Percentiles rank a stretch among this genome's conserved stretches.
These are phyloP conservation scores for Notiomystis cincta DNA, from an alignment of 2,113 vertebrate genomes.

Conservation along the genomic window DNA sequence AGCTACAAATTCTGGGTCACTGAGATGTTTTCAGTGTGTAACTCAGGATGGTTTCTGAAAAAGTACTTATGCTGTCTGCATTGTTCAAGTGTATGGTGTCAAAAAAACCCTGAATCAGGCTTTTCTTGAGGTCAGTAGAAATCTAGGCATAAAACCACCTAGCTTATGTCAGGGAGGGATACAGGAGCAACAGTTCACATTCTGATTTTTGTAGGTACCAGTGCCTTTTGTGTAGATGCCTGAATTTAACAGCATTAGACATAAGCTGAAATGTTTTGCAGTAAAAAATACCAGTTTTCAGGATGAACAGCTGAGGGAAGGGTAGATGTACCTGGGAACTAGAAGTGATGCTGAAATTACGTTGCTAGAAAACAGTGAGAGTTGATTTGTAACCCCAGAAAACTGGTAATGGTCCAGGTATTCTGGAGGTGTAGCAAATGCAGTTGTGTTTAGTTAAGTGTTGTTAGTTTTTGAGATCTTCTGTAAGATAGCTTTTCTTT, in stretches of 20 bases:
- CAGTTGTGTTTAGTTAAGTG: neutral
- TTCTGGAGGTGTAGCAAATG: neutral
- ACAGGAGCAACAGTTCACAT: neutral
- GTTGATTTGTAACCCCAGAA: neutral
- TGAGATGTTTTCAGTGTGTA: neutral
- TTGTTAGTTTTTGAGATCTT: neutral
- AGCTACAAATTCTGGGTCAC: neutral
- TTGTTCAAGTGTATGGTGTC: neutral
- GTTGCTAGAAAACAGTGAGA: neutral
- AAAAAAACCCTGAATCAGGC: neutral
- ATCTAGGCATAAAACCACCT: neutral
- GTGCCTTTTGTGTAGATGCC: neutral
- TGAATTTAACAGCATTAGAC: neutral
- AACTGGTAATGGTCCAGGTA: neutral
- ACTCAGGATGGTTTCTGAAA: neutral
- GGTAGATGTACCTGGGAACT: neutral
- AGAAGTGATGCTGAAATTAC: neutral
- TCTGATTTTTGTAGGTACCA: neutral
- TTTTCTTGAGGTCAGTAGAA: neutral
- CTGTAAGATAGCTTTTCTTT: neutral
- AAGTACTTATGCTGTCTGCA: rapidly evolving
- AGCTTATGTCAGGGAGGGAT: neutral
- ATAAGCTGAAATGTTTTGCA: neutral
- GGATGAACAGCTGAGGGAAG: neutral
- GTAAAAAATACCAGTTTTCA: neutral